Conservation (phyloP, 1,140 invertebrate genomes). For the Melipona quadrifasciata region DNA sequence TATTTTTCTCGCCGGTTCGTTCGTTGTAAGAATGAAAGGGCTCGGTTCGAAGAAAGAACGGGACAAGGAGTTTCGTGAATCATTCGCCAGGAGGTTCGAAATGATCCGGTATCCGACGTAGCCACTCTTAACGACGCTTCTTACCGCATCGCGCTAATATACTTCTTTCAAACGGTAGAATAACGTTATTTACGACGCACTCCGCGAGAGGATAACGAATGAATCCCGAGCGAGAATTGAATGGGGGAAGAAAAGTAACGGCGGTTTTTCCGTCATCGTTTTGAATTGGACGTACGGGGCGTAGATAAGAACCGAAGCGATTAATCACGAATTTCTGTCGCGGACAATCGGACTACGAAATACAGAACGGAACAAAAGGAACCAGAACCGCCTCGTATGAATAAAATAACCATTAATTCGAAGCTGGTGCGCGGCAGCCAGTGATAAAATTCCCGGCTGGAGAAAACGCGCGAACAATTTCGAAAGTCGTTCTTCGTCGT, state of each 20-base stretch:
- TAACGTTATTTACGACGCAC: conserved; percentile 37
- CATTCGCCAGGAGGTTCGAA: background rate
- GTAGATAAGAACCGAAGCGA: conserved; percentile 51
- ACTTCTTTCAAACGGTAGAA: conserved; percentile 5
- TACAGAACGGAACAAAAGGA: conserved; percentile 54
- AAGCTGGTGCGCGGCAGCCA: conserved; percentile 2
- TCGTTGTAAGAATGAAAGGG: background rate
- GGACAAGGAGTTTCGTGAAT: background rate
- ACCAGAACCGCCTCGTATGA: conserved; percentile 52
- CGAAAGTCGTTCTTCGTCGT: background rate
- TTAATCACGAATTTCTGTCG: conserved; percentile 63
- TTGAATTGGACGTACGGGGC: conserved; percentile 36
- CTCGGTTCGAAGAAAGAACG: background rate
- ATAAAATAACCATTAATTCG: conserved; percentile 67
- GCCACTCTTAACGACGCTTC: conserved; percentile 23
- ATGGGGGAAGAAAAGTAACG: conserved; percentile 45
- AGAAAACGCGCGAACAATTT: conserved; percentile 4
- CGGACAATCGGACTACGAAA: conserved; percentile 64
- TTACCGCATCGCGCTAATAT: conserved; percentile 8
- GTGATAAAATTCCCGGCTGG: conserved; percentile 47
- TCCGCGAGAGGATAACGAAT: conserved; percentile 20
- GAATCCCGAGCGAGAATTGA: conserved; percentile 48
- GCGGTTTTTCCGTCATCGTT: conserved; percentile 48
- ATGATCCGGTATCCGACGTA: conserved; percentile 5
- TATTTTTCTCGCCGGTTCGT: background rate